Conservation (phyloP, 2,113 vertebrate species). For the Rhinoderma darwinii region DNA sequence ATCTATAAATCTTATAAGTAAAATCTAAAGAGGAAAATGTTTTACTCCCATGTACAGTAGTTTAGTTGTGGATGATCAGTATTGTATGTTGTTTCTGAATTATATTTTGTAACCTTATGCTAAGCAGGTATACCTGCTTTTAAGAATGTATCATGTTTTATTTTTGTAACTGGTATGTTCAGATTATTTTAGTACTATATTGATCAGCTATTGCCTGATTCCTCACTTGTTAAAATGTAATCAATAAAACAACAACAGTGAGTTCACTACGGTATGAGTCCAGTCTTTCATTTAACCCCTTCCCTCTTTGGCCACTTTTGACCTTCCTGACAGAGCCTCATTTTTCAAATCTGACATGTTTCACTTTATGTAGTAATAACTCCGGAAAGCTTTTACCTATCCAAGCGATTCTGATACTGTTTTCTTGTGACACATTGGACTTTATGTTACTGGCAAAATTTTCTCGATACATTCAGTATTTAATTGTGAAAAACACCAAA, state of each 20-base stretch:
- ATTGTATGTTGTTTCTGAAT: neutral
- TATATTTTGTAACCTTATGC: neutral
- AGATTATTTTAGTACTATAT: neutral
- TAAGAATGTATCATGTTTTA: conserved; percentile 7
- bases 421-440: no score
- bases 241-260: neutral
- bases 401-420: no score
- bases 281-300: neutral
- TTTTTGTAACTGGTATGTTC: conserved; percentile 1
- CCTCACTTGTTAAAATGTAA: neutral
- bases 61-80: neutral
- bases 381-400: no score
- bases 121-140: neutral
- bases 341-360: no score
- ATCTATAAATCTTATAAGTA: conserved; percentile 78
- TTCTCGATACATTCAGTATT: no score
- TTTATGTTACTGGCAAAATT: no score
- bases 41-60: neutral
- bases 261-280: neutral
- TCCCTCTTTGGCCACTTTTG: no score
- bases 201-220: neutral
- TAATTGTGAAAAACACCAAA: no score
- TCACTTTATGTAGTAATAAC: no score
- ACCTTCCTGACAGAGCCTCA: no score
- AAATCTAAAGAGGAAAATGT: neutral